phyloP scores from a whole-genome alignment of 1,140 invertebrate genomes.

The Drusus annulatus region DNA sequence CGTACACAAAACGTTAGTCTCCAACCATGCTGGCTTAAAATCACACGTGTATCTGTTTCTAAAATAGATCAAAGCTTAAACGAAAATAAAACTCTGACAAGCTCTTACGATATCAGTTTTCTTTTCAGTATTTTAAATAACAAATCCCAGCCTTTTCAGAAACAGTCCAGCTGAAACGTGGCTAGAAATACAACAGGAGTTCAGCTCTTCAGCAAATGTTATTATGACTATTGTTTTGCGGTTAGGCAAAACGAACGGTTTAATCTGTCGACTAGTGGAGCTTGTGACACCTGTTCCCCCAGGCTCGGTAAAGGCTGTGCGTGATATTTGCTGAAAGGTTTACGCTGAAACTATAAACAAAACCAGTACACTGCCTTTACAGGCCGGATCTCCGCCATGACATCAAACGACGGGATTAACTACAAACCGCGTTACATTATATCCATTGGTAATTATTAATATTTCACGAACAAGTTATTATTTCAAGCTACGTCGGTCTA shows the following conservation, averaged over 20 bases:
- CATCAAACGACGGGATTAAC: conserved; percentile 8
- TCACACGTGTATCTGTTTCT: no score
- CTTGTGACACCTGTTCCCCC: conserved; percentile 12
- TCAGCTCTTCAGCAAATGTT: not conserved
- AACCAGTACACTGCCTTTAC: not conserved
- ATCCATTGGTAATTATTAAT: not conserved
- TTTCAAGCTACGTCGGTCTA: no score
- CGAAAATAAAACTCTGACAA: no score
- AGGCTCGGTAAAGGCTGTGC: conserved; percentile 9
- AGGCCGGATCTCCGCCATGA: not conserved
- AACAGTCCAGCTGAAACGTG: no score
- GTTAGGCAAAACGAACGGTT: conserved; percentile 11
- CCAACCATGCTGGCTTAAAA: no score
- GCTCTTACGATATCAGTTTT: no score
- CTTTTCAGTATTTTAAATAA: no score
- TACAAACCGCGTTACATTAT: not conserved
- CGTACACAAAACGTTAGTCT: no score
- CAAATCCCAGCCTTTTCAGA: no score
- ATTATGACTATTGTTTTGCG: conserved; percentile 15
- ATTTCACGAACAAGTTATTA: no score
- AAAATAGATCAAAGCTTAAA: no score
- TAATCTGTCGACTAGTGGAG: not conserved
- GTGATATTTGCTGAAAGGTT: conserved; percentile 18
- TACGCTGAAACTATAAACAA: conserved; percentile 17
- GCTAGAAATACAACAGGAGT: no score